Evolutionary conservation across 2,113 vertebrate species (phyloP).

Genomic region (Eulemur rufifrons): DNA sequence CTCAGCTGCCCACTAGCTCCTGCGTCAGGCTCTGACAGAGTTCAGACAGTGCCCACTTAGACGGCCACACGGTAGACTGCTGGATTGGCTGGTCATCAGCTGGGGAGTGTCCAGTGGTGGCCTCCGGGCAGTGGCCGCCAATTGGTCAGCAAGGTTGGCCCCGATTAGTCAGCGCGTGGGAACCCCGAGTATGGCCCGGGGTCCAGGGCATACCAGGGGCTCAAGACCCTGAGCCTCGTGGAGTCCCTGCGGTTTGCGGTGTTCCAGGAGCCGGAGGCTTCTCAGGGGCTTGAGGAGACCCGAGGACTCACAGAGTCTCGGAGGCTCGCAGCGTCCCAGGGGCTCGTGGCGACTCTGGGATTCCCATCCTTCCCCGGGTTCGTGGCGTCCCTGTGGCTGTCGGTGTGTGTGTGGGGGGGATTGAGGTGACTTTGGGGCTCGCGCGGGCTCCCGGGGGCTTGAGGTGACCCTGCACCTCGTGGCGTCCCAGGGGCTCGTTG

Average conservation of each 20-base stretch:
- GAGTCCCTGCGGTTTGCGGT: neutral
- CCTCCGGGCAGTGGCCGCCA: neutral
- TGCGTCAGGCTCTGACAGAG: neutral
- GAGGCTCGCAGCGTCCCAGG: no score
- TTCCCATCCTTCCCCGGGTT: no score
- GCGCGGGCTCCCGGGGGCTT: no score
- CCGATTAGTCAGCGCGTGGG: accelerated
- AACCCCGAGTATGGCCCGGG: accelerated
- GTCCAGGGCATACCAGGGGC: neutral
- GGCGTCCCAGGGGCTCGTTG: no score
- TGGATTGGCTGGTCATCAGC: neutral
- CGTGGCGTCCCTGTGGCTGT: no score
- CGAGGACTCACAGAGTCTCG: neutral
- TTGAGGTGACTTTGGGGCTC: no score
- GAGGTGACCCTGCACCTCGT: no score
- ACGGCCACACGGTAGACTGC: accelerated
- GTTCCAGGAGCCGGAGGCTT: accelerated
- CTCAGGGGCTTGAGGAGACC: no score
- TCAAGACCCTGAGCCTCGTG: neutral
- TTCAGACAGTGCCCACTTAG: neutral
- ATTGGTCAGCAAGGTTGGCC: accelerated
- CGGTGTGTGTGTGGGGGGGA: no score
- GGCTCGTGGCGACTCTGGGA: accelerated
- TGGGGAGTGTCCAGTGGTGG: accelerated
- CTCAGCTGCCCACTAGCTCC: accelerated